Conservation (phyloP, 2,113 vertebrate species). For the Calonectris borealis region DNA sequence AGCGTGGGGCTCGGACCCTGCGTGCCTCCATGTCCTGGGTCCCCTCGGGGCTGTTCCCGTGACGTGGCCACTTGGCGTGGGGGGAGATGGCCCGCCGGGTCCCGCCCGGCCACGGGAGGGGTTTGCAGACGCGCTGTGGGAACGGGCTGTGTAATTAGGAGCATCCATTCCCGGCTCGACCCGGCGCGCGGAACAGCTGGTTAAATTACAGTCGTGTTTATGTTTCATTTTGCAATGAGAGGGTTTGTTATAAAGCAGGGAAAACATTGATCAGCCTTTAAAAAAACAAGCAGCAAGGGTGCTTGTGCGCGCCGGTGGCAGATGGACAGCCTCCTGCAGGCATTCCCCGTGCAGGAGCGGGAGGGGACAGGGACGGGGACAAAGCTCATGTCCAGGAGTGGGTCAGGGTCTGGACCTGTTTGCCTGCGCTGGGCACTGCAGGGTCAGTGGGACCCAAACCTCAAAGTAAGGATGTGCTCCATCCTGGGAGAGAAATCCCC, state of each 20-base stretch:
- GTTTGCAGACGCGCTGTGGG: neutral
- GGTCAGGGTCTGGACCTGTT: neutral
- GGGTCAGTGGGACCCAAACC: neutral
- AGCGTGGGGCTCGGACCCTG: neutral
- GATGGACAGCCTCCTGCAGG: neutral
- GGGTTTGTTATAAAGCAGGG: neutral
- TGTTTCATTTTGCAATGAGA: neutral
- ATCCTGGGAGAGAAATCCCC: neutral
- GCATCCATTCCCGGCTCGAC: neutral
- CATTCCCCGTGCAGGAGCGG: neutral
- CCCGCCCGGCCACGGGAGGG: neutral
- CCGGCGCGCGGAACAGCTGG: neutral
- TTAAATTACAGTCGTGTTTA: neutral
- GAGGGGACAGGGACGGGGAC: neutral
- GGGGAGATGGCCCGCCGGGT: neutral
- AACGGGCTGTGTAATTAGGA: neutral
- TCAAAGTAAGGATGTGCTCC: neutral
- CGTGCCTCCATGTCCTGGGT: neutral
- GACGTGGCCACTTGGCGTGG: neutral
- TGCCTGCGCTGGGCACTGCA: neutral
- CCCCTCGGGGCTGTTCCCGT: neutral
- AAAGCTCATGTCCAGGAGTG: neutral
- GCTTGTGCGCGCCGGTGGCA: neutral
- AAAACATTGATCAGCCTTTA: neutral
- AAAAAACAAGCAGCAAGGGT: neutral